Percentiles rank a stretch among this genome's conserved stretches.
These are phyloP conservation scores for Coregonus suidteri DNA, from an alignment of 2,797 vertebrate genomes.

Conservation along the genomic window DNA sequence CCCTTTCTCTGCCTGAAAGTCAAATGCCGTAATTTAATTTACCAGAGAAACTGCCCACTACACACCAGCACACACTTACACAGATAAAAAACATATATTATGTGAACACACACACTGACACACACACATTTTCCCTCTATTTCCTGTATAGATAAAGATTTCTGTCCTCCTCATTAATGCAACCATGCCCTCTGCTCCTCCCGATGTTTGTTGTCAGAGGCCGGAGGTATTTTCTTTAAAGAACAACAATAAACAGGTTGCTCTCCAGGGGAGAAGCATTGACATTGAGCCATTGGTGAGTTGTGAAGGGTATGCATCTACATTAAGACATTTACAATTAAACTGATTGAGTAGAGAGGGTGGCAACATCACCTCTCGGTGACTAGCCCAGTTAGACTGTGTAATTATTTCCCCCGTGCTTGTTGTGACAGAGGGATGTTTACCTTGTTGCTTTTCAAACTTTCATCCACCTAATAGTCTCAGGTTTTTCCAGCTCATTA, in stretches of 20 bases:
- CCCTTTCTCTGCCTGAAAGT: not conserved
- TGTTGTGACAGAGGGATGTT: not conserved
- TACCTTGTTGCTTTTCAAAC: conserved; percentile 7
- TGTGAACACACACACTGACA: not conserved
- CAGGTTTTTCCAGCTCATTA: conserved; percentile 69
- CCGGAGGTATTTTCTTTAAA: no score
- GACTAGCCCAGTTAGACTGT: not conserved
- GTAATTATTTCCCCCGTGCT: conserved; percentile 38
- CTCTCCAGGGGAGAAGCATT: no score
- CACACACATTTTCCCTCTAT: not conserved
- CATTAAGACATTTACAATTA: not conserved
- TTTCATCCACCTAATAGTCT: conserved; percentile 58
- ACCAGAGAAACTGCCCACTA: not conserved
- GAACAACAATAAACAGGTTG: no score
- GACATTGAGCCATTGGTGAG: no score
- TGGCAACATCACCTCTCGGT: no score
- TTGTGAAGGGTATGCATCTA: not conserved
- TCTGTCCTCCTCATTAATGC: no score
- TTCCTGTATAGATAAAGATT: conserved; percentile 6
- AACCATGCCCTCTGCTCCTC: no score
- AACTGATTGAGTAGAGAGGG: no score
- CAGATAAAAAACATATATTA: not conserved
- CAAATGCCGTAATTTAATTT: conserved; percentile 9
- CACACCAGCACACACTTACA: not conserved
- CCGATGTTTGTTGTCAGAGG: no score